These are phyloP conservation scores for Eupithecia dodoneata DNA, from an alignment of 2,888 invertebrate genomes.

Conservation along the genomic window DNA sequence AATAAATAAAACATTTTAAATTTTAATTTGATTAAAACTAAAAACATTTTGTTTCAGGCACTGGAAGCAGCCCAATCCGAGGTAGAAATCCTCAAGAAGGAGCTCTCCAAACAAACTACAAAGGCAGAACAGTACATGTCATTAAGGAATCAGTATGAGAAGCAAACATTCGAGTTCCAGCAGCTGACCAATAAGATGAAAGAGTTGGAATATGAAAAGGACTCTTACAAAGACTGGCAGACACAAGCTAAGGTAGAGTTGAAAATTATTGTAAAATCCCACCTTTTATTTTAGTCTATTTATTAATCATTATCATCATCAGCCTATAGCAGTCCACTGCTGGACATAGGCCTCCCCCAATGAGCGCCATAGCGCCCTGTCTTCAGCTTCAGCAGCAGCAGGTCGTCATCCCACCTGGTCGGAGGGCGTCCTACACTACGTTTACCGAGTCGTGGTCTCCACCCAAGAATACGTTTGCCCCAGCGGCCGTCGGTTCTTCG, in stretches of 20 bases:
- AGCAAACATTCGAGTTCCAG: conserved; percentile 73
- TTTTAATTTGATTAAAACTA: too few species aligned
- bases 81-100: conserved; percentile 76
- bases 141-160: conserved; percentile 70
- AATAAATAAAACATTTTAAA: too few species aligned
- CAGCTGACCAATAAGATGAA: conserved; percentile 71
- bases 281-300: not conserved
- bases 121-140: conserved; percentile 69
- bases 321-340: too few species aligned
- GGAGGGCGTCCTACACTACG: too few species aligned
- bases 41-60: conserved; percentile 56
- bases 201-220: conserved; percentile 77
- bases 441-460: too few species aligned
- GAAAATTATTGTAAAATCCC: not conserved
- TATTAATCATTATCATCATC: too few species aligned
- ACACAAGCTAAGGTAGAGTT: conserved; percentile 73
- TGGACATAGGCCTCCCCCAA: too few species aligned
- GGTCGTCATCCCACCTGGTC: too few species aligned
- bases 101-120: conserved; percentile 66
- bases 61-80: conserved; percentile 83
- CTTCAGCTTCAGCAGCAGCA: too few species aligned
- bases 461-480: too few species aligned
- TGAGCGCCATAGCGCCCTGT: too few species aligned
- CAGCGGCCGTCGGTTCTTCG: too few species aligned
- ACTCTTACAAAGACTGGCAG: conserved; percentile 80